phyloP scores from a whole-genome alignment of 2,888 invertebrate species.

The Fissipunctia ypsillon region DNA sequence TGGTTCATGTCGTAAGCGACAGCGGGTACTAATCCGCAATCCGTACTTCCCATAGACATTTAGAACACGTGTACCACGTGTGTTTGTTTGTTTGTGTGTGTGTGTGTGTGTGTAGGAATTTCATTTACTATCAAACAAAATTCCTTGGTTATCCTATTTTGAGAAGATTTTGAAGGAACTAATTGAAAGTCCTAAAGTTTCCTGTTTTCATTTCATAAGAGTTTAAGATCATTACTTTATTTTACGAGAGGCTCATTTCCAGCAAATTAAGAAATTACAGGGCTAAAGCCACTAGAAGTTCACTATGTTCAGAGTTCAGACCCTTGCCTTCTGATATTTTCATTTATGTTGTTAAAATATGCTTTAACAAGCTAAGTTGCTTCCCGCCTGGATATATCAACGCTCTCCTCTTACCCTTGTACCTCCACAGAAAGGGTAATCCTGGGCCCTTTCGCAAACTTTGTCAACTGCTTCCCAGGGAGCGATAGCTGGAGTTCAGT shows the following conservation, averaged over 20 bases:
- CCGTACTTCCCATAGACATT: not conserved
- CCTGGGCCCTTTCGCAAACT: conserved; percentile 81
- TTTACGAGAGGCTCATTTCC: not conserved
- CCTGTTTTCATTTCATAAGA: not conserved
- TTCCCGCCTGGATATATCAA: not conserved
- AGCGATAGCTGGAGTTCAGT: conserved; percentile 85
- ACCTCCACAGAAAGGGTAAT: conserved; percentile 70
- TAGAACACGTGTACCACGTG: not conserved
- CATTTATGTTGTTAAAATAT: not conserved
- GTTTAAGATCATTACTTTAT: not conserved
- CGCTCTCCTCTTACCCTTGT: conserved; percentile 52
- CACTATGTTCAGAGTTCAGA: not conserved
- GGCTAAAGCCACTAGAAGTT: no score
- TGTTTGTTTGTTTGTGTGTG: no score
- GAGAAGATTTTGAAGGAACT: not conserved
- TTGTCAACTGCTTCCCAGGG: conserved; percentile 86
- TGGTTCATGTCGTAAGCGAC: conserved; percentile 19
- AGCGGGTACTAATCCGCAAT: not conserved
- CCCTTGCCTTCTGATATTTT: not conserved
- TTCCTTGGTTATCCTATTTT: not conserved
- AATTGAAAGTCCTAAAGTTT: not conserved
- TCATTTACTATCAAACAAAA: no score
- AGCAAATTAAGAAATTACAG: not conserved
- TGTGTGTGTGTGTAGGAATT: no score
- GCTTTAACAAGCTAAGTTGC: no score